Evolutionary conservation across 2,888 invertebrate species (phyloP).

Genomic region (Bombylius discolor): DNA sequence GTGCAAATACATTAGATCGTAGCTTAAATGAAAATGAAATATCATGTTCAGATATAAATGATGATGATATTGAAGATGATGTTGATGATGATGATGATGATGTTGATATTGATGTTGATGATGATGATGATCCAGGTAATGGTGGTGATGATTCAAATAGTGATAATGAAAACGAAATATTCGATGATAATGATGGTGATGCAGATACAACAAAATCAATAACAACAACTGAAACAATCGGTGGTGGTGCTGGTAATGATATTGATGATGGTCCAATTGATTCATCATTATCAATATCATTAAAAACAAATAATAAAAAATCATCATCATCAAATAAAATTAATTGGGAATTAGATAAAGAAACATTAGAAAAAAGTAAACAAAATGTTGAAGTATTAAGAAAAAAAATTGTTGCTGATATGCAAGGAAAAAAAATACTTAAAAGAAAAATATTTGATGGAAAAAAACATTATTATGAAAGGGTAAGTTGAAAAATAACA

Average conservation of each 20-base stretch:
- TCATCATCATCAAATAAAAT: constrained; percentile 11
- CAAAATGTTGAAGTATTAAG: constrained; percentile 35
- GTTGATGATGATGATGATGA: constrained; percentile 17
- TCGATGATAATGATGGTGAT: constrained; percentile 13
- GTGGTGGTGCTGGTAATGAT: neutral
- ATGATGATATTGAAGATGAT: constrained; percentile 25
- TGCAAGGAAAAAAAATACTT: constrained; percentile 16
- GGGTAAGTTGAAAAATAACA: constrained; percentile 8
- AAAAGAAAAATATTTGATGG: constrained; percentile 17
- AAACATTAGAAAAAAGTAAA: constrained; percentile 35
- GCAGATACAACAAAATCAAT: neutral
- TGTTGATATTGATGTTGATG: neutral
- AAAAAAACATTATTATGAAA: constrained; percentile 18
- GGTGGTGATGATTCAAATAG: constrained; percentile 15
- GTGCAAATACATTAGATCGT: constrained; percentile 16
- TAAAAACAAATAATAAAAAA: neutral
- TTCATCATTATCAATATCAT: neutral
- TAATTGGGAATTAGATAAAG: constrained; percentile 27
- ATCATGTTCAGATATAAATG: constrained; percentile 11
- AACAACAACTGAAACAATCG: neutral
- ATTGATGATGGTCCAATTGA: neutral
- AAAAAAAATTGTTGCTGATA: constrained; percentile 25
- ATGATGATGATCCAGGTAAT: neutral
- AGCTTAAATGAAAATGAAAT: constrained; percentile 13
- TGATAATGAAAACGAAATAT: constrained; percentile 25